phyloP scores from a whole-genome alignment of 2,888 invertebrate species.

The Lasioglossum morio region DNA sequence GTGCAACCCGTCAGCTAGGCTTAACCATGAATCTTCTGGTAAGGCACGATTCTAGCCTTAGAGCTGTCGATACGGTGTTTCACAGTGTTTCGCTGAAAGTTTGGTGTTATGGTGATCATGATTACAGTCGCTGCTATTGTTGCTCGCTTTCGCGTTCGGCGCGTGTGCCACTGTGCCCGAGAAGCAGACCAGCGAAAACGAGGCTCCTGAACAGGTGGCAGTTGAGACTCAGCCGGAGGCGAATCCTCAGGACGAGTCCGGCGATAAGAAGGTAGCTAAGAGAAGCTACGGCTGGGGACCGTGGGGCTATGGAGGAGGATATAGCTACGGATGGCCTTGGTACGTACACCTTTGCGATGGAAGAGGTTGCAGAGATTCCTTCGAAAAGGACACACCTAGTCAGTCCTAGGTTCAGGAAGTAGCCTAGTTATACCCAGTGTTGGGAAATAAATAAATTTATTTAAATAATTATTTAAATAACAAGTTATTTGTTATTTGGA shows the following conservation, averaged over 20 bases:
- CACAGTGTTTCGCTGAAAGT: neutral
- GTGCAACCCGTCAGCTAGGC: slow-evolving; percentile 64
- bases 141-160: slow-evolving; percentile 66
- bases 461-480: too few relatives aligned
- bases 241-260: slow-evolving; percentile 46
- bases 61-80: neutral
- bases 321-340: slow-evolving; percentile 73
- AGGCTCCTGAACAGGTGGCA: slow-evolving; percentile 57
- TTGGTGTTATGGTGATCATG: slow-evolving; percentile 26
- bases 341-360: slow-evolving; percentile 45
- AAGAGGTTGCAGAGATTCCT: slow-evolving; percentile 14
- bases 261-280: slow-evolving; percentile 73
- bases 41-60: slow-evolving; percentile 51
- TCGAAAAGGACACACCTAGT: neutral
- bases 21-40: slow-evolving; percentile 77
- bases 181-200: slow-evolving; percentile 51
- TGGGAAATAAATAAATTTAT: too few relatives aligned
- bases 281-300: slow-evolving; percentile 73
- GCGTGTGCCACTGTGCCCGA: slow-evolving; percentile 58
- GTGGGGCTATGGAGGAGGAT: slow-evolving; percentile 61
- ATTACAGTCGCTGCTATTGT: slow-evolving; percentile 70
- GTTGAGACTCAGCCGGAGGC: slow-evolving; percentile 54
- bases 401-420: neutral
- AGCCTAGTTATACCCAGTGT: neutral
- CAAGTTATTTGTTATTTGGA: too few relatives aligned